Base-by-base conservation (phyloP, 2,113 vertebrate genomes). In the Dicrurus megarhynchus region DNA sequence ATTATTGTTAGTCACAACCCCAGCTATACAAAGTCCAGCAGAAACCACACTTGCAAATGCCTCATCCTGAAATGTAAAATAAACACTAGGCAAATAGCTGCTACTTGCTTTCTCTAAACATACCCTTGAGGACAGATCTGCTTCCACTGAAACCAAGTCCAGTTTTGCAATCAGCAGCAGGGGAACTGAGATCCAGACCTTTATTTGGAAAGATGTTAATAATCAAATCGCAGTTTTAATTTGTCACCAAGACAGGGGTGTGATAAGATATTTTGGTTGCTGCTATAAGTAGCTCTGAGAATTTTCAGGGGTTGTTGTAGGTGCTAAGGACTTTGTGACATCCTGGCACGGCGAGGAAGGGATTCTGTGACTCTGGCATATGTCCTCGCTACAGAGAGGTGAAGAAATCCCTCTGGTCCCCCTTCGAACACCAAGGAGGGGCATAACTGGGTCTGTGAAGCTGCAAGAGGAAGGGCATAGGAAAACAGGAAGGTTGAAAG, bases 51-150 rank as follows among this genome's bases (percentile, higher is more conserved):
- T 90, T 86, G 56, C 52, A 83, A 94, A 95, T 92, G 76, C 55
- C 71, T 90, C 71, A 70, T 95, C 95, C 96, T 96, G 96, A 93
- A 94, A 92, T 57, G 41, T 94, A 88, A 95, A 96, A 92, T 75
- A 96, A 95, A 94, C 93, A 94, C 50, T 39, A 61, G 57, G 73
- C 81, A 96, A 95, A 95, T 41, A 89, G 56, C 57, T 92, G 76
- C 80, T 94, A 80, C 95, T 96, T 92, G 68, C 64, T 95, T 90
- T 84, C 56, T 76, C 80, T 84, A 78, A 94, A 82, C 49, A 57
- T 57, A 46, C 52, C 69, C 60, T 5, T 5, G 56, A 64, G 76
- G 86, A 33, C 61, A 87, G 86, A 87, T 86, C 85, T 86, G 49
- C 56, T 94, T 90, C 84, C 47, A 63, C 59, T 85, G 63, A 73